phyloP scores from a whole-genome alignment of 1,140 invertebrate species.

The Bombus confusus region DNA sequence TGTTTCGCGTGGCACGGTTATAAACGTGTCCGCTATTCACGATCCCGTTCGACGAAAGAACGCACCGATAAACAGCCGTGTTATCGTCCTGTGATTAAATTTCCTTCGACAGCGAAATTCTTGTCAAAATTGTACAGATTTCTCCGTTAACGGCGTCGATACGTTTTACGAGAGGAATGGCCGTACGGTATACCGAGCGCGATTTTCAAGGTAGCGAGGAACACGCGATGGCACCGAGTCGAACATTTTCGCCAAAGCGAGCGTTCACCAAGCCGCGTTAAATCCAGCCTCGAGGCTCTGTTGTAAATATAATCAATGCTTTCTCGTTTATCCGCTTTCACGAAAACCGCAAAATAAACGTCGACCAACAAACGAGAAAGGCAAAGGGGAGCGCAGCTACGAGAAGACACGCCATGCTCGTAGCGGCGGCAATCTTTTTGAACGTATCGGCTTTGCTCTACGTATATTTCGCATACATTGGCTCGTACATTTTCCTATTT shows the following conservation, averaged over 20 bases:
- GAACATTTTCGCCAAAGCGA: neutral
- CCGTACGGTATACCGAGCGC: neutral
- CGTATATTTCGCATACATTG: conserved; percentile 51
- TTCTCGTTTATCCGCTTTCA: neutral
- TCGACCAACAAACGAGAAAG: neutral
- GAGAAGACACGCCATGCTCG: conserved; percentile 1
- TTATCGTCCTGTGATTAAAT: conserved; percentile 20
- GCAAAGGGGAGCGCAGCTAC: neutral
- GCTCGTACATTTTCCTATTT: conserved; percentile 55
- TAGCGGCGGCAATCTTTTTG: conserved; percentile 32
- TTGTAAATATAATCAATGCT: conserved; percentile 18
- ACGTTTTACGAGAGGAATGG: neutral
- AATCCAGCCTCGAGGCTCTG: neutral
- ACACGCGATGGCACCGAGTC: neutral
- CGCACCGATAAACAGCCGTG: neutral
- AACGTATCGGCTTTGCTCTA: conserved; percentile 32
- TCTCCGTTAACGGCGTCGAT: neutral
- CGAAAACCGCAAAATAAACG: conserved; percentile 18
- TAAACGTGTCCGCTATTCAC: conserved; percentile 36
- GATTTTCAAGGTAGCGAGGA: too few relatives aligned
- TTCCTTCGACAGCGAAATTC: neutral
- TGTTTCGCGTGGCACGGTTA: conserved; percentile 18
- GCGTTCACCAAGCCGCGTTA: neutral
- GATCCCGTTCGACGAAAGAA: conserved; percentile 14
- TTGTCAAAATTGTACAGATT: neutral